These are phyloP conservation scores for Romanogobio albipinnatus DNA, from an alignment of 2,113 vertebrate species.

Conservation along the genomic window DNA sequence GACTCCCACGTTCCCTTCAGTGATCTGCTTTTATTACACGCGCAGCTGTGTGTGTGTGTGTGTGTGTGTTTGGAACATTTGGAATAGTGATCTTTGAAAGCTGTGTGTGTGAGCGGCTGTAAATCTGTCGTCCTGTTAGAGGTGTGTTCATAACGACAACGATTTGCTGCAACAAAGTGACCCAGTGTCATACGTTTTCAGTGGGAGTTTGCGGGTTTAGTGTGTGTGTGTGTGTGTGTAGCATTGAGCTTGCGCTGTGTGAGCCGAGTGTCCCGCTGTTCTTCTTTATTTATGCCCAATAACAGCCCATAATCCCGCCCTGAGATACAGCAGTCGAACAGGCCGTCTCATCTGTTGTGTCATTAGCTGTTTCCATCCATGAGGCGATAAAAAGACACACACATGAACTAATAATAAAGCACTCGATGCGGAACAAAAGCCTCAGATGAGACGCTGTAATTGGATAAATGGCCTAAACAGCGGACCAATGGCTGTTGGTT, in stretches of 20 bases:
- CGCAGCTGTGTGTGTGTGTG: conserved; percentile 60
- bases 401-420: no score
- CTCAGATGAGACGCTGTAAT: no score
- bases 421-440: no score
- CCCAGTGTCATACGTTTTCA: not conserved
- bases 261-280: not conserved
- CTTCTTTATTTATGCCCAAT: not conserved
- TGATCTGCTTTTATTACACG: conserved; percentile 71
- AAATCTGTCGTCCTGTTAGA: not conserved
- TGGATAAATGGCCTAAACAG: no score
- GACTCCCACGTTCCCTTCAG: conserved; percentile 66
- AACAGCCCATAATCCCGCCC: not conserved
- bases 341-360: not conserved
- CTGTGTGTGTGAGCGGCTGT: not conserved
- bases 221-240: not conserved
- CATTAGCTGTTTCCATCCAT: no score
- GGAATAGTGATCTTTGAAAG: not conserved
- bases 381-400: no score
- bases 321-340: not conserved
- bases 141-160: not conserved
- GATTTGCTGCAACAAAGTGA: conserved; percentile 1
- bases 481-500: no score
- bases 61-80: conserved; percentile 19
- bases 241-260: not conserved
- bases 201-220: not conserved